Conservation (phyloP, 2,888 invertebrate genomes). For the Megaustenia siamemsis region DNA sequence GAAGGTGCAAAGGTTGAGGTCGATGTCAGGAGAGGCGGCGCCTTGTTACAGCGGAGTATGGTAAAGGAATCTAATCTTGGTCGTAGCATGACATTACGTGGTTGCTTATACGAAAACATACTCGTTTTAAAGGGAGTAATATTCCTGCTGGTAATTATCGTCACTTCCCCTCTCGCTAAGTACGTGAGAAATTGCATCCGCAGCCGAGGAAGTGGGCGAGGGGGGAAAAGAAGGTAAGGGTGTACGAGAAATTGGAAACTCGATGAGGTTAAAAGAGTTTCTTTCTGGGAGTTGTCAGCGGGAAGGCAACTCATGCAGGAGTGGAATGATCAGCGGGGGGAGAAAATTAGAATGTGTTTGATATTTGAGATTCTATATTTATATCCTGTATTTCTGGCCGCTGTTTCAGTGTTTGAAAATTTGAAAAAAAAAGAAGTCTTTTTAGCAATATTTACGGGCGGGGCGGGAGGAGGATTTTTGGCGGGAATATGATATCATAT, state of each 20-base stretch:
- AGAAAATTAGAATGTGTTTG: not conserved
- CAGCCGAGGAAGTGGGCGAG: constrained; percentile 6
- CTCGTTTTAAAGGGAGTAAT: constrained; percentile 38
- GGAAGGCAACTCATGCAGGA: not conserved
- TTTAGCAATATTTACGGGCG: too few relatives aligned
- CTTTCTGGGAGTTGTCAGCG: not conserved
- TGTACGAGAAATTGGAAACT: not conserved
- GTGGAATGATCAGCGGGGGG: constrained; percentile 4
- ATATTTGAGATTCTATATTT: constrained; percentile 16
- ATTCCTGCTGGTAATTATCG: constrained; percentile 38
- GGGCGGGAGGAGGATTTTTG: too few relatives aligned
- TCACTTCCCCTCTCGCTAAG: constrained; percentile 27
- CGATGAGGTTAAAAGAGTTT: not conserved
- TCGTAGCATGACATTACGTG: constrained; percentile 25
- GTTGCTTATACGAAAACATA: constrained; percentile 40
- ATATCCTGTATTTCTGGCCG: not conserved
- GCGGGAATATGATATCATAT: too few relatives aligned
- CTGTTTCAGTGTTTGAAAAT: too few relatives aligned
- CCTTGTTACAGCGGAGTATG: constrained; percentile 15
- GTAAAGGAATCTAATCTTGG: constrained; percentile 22
- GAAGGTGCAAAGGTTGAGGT: not conserved
- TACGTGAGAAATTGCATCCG: constrained; percentile 42
- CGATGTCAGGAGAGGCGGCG: constrained; percentile 14
- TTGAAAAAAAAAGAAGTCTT: too few relatives aligned
- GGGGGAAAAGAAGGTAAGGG: not conserved